Evolutionary conservation across 2,888 invertebrate genomes (phyloP).

Genomic region (Sphaerophoria rueppellii): DNA sequence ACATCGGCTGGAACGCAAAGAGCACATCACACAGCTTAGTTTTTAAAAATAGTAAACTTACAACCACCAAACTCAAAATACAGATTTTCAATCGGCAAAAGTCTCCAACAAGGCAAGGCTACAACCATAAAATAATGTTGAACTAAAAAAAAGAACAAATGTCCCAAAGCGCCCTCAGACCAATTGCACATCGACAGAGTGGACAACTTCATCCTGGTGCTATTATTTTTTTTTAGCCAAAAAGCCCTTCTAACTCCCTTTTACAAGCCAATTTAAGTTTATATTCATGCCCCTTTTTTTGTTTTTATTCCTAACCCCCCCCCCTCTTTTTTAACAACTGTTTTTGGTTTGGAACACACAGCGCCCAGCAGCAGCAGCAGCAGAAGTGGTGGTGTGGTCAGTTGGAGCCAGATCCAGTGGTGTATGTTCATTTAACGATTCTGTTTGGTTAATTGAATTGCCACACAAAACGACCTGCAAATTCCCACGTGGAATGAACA

Average conservation of each 20-base stretch:
- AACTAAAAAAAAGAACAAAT: not conserved
- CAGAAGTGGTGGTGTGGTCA: not conserved
- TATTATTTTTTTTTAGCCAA: not conserved
- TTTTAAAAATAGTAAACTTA: too few species aligned
- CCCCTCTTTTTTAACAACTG: not conserved
- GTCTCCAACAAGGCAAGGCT: too few species aligned
- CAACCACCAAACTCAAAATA: too few species aligned
- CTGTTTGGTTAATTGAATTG: constrained; percentile 71
- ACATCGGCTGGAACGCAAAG: too few species aligned
- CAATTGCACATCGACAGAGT: not conserved
- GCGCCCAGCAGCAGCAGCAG: not conserved
- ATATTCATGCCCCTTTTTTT: constrained; percentile 25
- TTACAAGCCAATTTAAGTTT: constrained; percentile 58
- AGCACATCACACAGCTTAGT: too few species aligned
- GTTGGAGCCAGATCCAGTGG: constrained; percentile 2
- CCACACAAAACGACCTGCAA: constrained; percentile 68
- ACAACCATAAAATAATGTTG: not conserved
- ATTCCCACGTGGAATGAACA: constrained; percentile 75
- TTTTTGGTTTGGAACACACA: not conserved
- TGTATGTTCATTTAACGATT: constrained; percentile 59
- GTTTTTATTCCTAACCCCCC: not conserved
- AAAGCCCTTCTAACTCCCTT: constrained; percentile 45
- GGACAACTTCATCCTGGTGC: not conserved
- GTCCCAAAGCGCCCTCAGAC: not conserved
- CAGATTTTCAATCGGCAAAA: too few species aligned